phyloP scores from a whole-genome alignment of 1,140 invertebrate species.

The Musca vetustissima region DNA sequence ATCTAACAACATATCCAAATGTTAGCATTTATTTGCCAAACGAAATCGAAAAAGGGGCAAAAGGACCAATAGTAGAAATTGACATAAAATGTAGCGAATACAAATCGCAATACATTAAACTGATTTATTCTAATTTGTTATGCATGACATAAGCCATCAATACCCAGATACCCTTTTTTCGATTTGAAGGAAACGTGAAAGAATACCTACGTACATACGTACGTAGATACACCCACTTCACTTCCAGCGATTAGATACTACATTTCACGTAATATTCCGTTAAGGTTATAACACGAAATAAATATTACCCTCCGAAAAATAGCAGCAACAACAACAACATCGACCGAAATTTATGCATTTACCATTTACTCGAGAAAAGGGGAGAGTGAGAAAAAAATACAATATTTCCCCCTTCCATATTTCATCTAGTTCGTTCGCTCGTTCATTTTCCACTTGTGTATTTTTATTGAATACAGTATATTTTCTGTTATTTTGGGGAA shows the following conservation, averaged over 20 bases:
- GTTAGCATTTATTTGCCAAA: background rate
- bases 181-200: background rate
- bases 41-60: background rate
- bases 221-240: no score
- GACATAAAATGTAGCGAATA: background rate
- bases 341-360: slow-evolving; percentile 1
- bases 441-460: no score
- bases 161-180: background rate
- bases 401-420: slow-evolving; percentile 9
- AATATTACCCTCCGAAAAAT: no score
- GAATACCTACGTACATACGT: no score
- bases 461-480: no score
- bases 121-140: slow-evolving; percentile 25
- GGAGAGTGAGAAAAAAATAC: background rate
- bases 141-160: slow-evolving; percentile 22
- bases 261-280: no score
- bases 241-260: no score
- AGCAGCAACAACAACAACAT: no score
- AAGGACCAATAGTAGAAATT: background rate
- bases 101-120: slow-evolving; percentile 26
- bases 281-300: no score
- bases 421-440: no score
- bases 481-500: no score
- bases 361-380: background rate
- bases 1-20: no score